Evolutionary conservation across 2,888 invertebrate genomes (phyloP).

Genomic region (Lithosia quadra): DNA sequence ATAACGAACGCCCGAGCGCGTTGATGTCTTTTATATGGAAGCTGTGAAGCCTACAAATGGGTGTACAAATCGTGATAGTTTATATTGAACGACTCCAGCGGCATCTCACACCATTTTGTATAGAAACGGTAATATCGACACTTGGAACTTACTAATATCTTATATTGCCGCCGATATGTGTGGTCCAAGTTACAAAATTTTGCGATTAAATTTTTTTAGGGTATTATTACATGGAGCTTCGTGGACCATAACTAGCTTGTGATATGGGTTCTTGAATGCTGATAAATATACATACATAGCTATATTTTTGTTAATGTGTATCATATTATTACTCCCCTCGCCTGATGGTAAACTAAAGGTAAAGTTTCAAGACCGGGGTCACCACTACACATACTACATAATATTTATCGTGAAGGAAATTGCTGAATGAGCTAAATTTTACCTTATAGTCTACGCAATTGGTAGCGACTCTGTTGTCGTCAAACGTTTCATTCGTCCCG

Average conservation of each 20-base stretch:
- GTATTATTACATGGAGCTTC: background rate
- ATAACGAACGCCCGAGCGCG: conserved; percentile 35
- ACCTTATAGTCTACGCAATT: no score
- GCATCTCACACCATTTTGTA: conserved; percentile 70
- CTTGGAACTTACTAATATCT: conserved; percentile 70
- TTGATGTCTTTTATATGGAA: conserved; percentile 42
- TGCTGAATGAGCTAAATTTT: no score
- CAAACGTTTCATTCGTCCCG: no score
- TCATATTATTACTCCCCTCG: no score
- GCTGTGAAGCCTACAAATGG: conserved; percentile 62
- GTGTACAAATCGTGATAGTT: conserved; percentile 54
- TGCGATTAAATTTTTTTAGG: conserved; percentile 15
- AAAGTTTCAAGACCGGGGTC: no score
- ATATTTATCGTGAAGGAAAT: no score
- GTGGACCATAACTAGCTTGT: background rate
- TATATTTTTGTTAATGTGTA: no score
- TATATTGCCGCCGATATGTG: conserved; percentile 59
- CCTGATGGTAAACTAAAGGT: no score
- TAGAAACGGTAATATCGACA: conserved; percentile 70
- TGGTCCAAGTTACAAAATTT: conserved; percentile 45
- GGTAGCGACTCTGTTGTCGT: no score
- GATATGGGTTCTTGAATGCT: background rate
- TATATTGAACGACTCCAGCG: conserved; percentile 48
- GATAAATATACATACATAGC: no score
- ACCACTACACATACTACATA: no score